Evolutionary conservation across 2,888 invertebrate species (phyloP).

Genomic region (Calameuta filiformis): DNA sequence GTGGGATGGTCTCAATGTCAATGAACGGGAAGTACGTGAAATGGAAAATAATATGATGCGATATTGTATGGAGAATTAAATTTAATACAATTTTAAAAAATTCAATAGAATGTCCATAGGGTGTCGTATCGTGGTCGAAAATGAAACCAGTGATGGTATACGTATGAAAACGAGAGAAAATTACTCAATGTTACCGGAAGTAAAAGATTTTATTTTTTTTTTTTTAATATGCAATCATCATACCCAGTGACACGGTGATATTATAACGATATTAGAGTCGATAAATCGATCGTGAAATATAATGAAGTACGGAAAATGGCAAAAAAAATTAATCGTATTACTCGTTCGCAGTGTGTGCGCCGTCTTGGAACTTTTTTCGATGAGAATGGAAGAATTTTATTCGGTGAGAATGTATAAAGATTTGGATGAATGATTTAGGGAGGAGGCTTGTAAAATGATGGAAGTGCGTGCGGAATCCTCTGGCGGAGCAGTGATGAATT

Average conservation of each 20-base stretch:
- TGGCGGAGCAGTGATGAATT: slow-evolving; percentile 42
- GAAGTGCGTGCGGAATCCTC: slow-evolving; percentile 23
- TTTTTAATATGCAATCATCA: neutral
- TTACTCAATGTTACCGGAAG: neutral
- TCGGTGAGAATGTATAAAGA: neutral
- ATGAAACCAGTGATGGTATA: neutral
- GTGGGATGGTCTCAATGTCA: neutral
- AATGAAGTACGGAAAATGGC: neutral
- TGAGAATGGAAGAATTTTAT: neutral
- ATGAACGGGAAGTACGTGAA: neutral
- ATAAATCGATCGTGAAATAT: neutral
- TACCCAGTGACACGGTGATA: slow-evolving; percentile 29
- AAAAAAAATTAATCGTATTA: neutral
- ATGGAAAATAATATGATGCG: neutral
- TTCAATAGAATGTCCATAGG: neutral
- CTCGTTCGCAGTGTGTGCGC: neutral
- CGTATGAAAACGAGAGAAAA: neutral
- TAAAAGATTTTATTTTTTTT: neutral
- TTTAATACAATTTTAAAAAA: neutral
- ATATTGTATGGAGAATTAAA: neutral
- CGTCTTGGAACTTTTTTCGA: neutral
- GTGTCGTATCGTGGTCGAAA: slow-evolving; percentile 13
- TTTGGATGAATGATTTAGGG: neutral
- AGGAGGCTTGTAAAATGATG: neutral
- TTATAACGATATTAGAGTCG: slow-evolving; percentile 7